Evolutionary conservation across 2,888 invertebrate genomes (phyloP).

Genomic region (Eumerus sabulonum): DNA sequence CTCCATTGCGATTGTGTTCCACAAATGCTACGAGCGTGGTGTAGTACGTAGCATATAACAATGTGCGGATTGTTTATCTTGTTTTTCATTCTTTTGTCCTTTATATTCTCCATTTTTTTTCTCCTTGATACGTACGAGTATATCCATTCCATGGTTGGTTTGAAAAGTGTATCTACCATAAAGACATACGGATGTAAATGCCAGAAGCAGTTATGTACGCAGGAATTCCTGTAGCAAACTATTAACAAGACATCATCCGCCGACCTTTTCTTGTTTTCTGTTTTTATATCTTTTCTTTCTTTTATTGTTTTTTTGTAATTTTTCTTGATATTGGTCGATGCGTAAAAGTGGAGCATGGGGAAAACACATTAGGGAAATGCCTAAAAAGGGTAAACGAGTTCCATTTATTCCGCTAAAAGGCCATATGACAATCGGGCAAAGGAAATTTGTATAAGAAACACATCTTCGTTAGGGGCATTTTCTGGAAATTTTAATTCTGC

Average conservation of each 20-base stretch:
- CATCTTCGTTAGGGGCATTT: constrained; percentile 28
- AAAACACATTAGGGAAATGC: constrained; percentile 38
- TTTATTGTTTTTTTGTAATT: neutral
- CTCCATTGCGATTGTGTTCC: no score
- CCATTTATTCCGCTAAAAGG: constrained; percentile 51
- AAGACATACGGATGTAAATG: constrained; percentile 19
- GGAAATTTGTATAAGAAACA: constrained; percentile 19
- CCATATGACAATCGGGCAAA: constrained; percentile 27
- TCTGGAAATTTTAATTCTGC: constrained; percentile 29
- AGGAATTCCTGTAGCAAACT: constrained; percentile 52
- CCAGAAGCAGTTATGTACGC: constrained; percentile 28
- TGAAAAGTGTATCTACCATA: constrained; percentile 21
- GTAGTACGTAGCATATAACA: no score
- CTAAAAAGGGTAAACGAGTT: constrained; percentile 54
- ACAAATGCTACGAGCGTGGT: no score
- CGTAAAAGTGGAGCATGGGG: constrained; percentile 32
- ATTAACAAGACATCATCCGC: constrained; percentile 57
- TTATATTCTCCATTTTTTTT: no score
- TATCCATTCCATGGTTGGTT: constrained; percentile 37
- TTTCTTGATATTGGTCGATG: constrained; percentile 19
- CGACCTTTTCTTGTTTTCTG: constrained; percentile 15
- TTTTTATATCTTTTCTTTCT: no score
- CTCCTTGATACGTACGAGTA: no score
- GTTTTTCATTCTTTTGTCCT: no score
- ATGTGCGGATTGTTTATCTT: no score